Evolutionary conservation across 1,140 invertebrate genomes (phyloP).

Genomic region (Solen grandis): DNA sequence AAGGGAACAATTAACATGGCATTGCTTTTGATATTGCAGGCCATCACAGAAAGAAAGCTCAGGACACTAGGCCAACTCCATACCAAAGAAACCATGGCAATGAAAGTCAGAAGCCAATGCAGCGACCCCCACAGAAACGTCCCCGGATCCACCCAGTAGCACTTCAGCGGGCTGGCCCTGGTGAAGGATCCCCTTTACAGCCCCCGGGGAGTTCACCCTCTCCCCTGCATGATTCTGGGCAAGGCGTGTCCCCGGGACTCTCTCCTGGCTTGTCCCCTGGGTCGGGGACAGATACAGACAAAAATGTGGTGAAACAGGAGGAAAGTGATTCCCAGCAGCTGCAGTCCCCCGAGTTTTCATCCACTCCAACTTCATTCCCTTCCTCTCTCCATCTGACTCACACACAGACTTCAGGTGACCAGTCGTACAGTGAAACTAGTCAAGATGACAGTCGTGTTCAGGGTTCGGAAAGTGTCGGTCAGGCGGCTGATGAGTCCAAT

Average conservation of each 20-base stretch:
- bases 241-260: background rate
- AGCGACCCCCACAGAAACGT: background rate
- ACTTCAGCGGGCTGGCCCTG: background rate
- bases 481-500: constrained; percentile 5
- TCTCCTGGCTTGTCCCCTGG: background rate
- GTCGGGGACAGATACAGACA: background rate
- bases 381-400: constrained; percentile 9
- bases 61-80: constrained; percentile 6
- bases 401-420: constrained; percentile 1
- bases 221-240: background rate
- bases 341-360: background rate
- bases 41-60: constrained; percentile 12
- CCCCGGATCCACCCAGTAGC: background rate
- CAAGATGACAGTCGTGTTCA: constrained; percentile 17
- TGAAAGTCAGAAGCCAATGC: background rate
- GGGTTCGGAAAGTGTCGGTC: background rate
- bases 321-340: background rate
- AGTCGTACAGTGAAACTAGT: background rate
- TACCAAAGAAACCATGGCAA: background rate
- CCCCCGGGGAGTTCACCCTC: background rate
- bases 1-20: too few relatives aligned
- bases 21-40: background rate
- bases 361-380: constrained; percentile 7
- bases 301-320: constrained; percentile 15
- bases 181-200: background rate